Percentiles rank a stretch among this genome's conserved stretches.
Conservation (phyloP, 1,140 invertebrate species). For the Pinna nobilis region DNA sequence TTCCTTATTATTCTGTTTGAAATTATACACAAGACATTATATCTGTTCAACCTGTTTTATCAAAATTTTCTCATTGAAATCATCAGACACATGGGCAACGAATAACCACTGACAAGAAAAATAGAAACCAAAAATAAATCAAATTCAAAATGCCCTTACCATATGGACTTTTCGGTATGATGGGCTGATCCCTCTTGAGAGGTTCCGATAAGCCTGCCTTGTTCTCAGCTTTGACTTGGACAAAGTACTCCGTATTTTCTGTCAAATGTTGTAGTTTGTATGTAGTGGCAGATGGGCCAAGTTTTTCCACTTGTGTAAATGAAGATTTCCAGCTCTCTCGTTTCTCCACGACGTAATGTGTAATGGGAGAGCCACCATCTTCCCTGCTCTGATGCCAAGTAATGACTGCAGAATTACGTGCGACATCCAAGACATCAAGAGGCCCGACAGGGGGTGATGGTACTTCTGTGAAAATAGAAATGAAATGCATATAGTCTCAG, state of each 20-base stretch:
- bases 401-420: slow-evolving; percentile 93
- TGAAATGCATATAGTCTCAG: background rate
- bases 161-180: slow-evolving; percentile 97
- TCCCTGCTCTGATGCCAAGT: slow-evolving; percentile 93
- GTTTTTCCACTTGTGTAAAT: slow-evolving; percentile 56
- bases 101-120: background rate
- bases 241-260: slow-evolving; percentile 80
- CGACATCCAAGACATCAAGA: slow-evolving; percentile 93
- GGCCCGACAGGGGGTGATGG: slow-evolving; percentile 92
- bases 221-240: slow-evolving; percentile 71
- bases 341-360: slow-evolving; percentile 94
- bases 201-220: slow-evolving; percentile 67
- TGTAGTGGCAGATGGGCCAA: slow-evolving; percentile 22
- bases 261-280: slow-evolving; percentile 77
- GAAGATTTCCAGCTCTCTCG: slow-evolving; percentile 76
- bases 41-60: background rate
- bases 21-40: background rate
- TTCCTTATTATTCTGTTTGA: background rate
- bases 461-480: slow-evolving; percentile 83
- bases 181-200: slow-evolving; percentile 83
- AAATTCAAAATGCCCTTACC: too few species aligned
- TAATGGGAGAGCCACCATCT: slow-evolving; percentile 97
- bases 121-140: background rate
- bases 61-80: background rate
- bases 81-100: background rate